phyloP scores from a whole-genome alignment of 2,888 invertebrate genomes.

The Cephus runcator region DNA sequence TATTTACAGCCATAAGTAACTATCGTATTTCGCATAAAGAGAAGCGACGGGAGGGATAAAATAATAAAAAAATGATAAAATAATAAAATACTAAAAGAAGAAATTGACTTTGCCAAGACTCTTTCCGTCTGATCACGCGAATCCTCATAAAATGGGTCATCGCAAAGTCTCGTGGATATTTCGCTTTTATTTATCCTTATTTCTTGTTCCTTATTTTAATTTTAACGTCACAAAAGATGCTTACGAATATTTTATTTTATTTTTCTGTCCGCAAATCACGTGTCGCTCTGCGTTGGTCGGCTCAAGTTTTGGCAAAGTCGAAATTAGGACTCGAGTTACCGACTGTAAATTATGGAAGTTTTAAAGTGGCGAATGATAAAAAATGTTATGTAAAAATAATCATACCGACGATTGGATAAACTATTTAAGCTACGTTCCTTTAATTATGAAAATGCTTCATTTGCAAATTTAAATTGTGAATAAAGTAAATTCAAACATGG shows the following conservation, averaged over 20 bases:
- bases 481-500: not conserved
- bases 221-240: not conserved
- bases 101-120: not conserved
- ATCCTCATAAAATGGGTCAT: not conserved
- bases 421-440: slow-evolving; percentile 19
- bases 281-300: too few relatives aligned
- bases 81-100: not conserved
- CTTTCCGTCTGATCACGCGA: not conserved
- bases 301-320: not conserved
- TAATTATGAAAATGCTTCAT: slow-evolving; percentile 8
- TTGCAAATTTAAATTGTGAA: slow-evolving; percentile 9
- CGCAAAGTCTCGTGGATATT: not conserved
- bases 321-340: slow-evolving; percentile 17
- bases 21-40: not conserved
- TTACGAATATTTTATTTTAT: not conserved
- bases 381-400: slow-evolving; percentile 40
- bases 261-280: not conserved
- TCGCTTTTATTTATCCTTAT: not conserved
- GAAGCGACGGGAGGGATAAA: not conserved
- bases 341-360: slow-evolving; percentile 40
- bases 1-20: slow-evolving; percentile 9
- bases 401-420: slow-evolving; percentile 25
- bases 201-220: not conserved
- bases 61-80: not conserved
- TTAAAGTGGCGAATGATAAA: slow-evolving; percentile 28